These are phyloP conservation scores for Pyralis farinalis DNA, from an alignment of 2,888 invertebrate genomes.

Conservation along the genomic window DNA sequence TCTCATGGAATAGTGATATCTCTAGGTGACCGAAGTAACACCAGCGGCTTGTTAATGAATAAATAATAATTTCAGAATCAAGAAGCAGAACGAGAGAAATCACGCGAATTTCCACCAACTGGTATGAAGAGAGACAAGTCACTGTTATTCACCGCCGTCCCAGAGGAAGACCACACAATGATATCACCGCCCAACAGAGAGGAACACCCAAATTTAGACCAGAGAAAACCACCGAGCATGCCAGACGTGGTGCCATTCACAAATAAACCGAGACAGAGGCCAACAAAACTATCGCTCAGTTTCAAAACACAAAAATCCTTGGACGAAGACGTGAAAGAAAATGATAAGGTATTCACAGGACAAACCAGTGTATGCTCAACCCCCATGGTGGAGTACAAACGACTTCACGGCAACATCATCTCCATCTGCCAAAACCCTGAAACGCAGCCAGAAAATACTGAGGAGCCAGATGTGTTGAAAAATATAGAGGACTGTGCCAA, in stretches of 20 bases:
- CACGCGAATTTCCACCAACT: constrained; percentile 65
- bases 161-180: constrained; percentile 85
- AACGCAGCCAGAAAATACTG: constrained; percentile 75
- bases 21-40: too few species aligned
- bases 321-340: constrained; percentile 79
- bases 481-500: constrained; percentile 57
- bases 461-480: constrained; percentile 63
- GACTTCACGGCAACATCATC: constrained; percentile 86
- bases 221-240: constrained; percentile 54
- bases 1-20: too few species aligned
- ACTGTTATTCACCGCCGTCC: constrained; percentile 90
- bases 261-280: constrained; percentile 71
- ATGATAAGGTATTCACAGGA: constrained; percentile 80
- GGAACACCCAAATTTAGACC: constrained; percentile 30
- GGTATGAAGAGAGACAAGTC: constrained; percentile 90
- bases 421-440: constrained; percentile 87
- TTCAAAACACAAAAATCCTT: constrained; percentile 79
- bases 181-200: constrained; percentile 67
- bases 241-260: constrained; percentile 77
- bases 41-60: too few species aligned
- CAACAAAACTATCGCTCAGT: constrained; percentile 80
- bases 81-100: constrained; percentile 70
- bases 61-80: constrained; percentile 54
- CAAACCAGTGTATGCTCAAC: constrained; percentile 90
- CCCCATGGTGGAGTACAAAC: constrained; percentile 88